These are phyloP conservation scores for Spodoptera frugiperda DNA, from an alignment of 1,140 invertebrate species.

Conservation along the genomic window DNA sequence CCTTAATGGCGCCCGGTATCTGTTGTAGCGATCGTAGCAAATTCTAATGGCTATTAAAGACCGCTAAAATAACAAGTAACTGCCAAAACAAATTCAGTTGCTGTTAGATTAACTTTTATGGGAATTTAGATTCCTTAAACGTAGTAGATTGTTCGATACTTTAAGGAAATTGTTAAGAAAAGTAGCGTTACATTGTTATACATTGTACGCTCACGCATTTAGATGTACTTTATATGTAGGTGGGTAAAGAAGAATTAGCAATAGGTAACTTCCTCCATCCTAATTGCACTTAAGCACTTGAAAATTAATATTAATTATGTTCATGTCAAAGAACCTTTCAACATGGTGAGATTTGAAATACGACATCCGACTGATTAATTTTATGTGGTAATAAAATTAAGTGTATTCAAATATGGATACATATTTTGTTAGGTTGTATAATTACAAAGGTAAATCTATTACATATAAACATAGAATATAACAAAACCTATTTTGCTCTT, in stretches of 20 bases:
- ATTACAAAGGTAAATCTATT: no score
- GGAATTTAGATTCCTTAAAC: constrained; percentile 13
- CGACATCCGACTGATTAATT: no score
- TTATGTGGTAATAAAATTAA: no score
- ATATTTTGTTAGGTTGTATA: no score
- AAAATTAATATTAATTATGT: no score
- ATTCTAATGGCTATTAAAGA: constrained; percentile 78
- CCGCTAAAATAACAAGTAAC: constrained; percentile 62
- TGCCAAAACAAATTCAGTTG: constrained; percentile 75
- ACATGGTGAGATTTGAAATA: no score
- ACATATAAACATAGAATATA: not conserved
- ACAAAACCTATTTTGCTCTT: not conserved
- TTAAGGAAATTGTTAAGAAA: constrained; percentile 16
- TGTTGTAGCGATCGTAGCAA: constrained; percentile 73
- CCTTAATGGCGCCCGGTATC: constrained; percentile 79
- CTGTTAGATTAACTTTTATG: constrained; percentile 59
- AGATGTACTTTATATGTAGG: no score
- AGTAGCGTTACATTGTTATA: constrained; percentile 25
- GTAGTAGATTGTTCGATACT: constrained; percentile 24
- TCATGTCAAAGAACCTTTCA: no score
- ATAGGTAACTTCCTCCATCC: no score
- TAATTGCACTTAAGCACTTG: no score
- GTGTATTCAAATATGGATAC: no score
- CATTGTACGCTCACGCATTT: not conserved
- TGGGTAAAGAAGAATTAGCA: no score